Percentiles rank a stretch among this genome's conserved stretches.
Conservation (phyloP, 1,140 invertebrate species). For the Drosophila guanche region DNA sequence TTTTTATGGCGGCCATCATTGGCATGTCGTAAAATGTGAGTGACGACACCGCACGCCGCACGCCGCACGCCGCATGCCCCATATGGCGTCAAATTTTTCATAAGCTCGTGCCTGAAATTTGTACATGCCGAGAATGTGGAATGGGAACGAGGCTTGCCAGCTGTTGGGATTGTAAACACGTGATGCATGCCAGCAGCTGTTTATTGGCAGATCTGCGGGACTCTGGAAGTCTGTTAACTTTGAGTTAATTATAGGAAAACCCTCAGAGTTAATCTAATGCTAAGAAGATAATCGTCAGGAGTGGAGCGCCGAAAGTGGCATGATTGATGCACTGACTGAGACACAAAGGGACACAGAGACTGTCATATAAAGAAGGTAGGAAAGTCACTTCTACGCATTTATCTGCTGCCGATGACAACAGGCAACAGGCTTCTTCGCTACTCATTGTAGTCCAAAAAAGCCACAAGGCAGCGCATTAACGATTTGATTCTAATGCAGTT, state of each 20-base stretch:
- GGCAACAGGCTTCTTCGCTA: constrained; percentile 63
- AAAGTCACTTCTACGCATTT: not conserved
- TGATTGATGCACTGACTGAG: constrained; percentile 32
- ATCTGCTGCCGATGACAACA: constrained; percentile 39
- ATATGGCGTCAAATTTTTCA: constrained; percentile 79
- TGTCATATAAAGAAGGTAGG: not conserved
- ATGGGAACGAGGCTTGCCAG: constrained; percentile 15
- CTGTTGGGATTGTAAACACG: constrained; percentile 69
- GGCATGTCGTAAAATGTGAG: constrained; percentile 77
- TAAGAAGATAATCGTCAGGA: constrained; percentile 4
- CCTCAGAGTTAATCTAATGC: constrained; percentile 17
- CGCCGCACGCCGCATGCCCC: constrained; percentile 3
- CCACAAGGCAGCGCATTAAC: constrained; percentile 47
- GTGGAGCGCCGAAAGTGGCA: constrained; percentile 29
- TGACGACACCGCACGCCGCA: constrained; percentile 40
- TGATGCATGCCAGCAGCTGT: constrained; percentile 28
- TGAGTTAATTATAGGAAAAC: constrained; percentile 33
- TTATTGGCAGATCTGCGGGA: not conserved
- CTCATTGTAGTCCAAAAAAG: constrained; percentile 59
- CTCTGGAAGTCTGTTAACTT: not conserved
- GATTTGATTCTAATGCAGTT: constrained; percentile 41
- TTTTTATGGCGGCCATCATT: constrained; percentile 74
- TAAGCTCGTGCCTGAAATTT: constrained; percentile 67
- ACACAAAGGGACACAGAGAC: not conserved
- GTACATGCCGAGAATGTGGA: constrained; percentile 47